These are phyloP conservation scores for Thalassarche chlororhynchos DNA, from an alignment of 2,113 vertebrate genomes.

Conservation along the genomic window DNA sequence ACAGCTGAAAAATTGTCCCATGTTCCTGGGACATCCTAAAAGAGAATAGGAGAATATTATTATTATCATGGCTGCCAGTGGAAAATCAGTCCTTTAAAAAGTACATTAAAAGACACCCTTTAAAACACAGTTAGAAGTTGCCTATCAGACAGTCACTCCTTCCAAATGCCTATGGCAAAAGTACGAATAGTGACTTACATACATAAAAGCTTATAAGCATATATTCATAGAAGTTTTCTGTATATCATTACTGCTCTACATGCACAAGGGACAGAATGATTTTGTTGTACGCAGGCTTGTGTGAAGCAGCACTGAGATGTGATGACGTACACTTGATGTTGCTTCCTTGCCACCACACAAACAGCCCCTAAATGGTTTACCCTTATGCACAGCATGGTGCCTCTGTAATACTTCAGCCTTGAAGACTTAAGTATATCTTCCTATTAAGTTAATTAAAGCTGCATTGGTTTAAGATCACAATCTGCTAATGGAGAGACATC, in stretches of 20 bases:
- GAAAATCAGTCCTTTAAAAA: neutral
- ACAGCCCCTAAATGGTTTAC: neutral
- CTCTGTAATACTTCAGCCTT: neutral
- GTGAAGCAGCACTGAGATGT: neutral
- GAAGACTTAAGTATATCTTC: neutral
- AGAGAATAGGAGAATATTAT: neutral
- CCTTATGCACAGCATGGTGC: neutral
- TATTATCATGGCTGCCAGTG: neutral
- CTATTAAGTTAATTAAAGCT: neutral
- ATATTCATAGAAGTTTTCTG: neutral
- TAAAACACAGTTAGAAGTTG: neutral
- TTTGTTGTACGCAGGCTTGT: neutral
- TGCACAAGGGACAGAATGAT: neutral
- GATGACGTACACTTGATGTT: neutral
- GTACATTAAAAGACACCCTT: neutral
- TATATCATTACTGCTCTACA: neutral
- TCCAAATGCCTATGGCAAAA: neutral
- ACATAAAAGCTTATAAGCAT: neutral
- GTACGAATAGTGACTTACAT: neutral
- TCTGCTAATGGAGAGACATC: neutral
- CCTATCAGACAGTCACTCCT: neutral
- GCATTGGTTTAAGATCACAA: neutral
- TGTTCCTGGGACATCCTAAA: neutral
- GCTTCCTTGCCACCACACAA: neutral
- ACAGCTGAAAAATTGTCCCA: neutral